Evolutionary conservation across 2,797 vertebrate species (phyloP).

Genomic region (Chiloscyllium punctatum): DNA sequence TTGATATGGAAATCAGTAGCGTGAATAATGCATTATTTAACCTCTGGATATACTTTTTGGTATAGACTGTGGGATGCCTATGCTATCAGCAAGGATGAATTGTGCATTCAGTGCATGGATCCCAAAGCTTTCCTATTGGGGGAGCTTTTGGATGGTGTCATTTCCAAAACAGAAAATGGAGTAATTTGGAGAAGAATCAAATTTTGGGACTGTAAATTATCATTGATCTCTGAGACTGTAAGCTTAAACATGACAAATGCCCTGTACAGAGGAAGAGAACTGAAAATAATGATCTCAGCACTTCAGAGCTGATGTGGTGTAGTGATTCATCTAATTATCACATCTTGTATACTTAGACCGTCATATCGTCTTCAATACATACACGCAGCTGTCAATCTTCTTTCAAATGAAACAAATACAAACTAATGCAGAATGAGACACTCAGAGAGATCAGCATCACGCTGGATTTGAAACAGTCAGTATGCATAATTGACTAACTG

Average conservation of each 20-base stretch:
- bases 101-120: neutral
- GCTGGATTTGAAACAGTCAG: neutral
- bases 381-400: neutral
- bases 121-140: neutral
- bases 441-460: neutral
- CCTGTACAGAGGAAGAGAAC: neutral
- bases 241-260: neutral
- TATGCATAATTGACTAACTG: neutral
- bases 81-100: neutral
- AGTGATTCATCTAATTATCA: constrained; percentile 23
- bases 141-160: neutral
- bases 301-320: neutral
- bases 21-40: neutral
- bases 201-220: neutral
- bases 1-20: neutral
- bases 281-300: neutral
- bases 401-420: neutral
- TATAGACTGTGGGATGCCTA: neutral
- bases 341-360: neutral
- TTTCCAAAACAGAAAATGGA: neutral
- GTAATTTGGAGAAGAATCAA: neutral
- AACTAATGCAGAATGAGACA: neutral
- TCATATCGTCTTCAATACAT: neutral
- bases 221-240: neutral
- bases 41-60: neutral